A percentile compares a stretch with the other conserved stretches of the same genome.
Evolutionary conservation across 35 echinoderm and acorn worm species (phyloP).

Genomic region (Anneissia japonica): DNA sequence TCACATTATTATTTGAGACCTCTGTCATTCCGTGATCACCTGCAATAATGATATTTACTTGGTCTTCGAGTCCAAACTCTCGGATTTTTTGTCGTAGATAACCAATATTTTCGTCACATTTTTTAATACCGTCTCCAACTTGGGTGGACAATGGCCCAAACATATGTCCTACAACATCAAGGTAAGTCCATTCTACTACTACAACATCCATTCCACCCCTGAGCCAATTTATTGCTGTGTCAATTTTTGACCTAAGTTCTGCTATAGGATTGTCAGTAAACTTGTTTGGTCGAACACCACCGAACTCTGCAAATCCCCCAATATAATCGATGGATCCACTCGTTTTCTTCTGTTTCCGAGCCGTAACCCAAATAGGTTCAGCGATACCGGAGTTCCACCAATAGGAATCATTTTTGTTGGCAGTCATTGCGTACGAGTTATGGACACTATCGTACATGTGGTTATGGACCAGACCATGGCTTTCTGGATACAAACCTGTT

Average conservation of each 20-base stretch:
- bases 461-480: not conserved
- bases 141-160: not conserved
- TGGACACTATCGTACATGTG: not conserved
- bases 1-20: not conserved
- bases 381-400: not conserved
- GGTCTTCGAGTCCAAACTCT: not conserved
- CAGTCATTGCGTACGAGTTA: not conserved
- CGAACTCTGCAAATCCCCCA: not conserved
- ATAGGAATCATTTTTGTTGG: not conserved
- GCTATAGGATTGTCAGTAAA: not conserved
- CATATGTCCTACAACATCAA: not conserved
- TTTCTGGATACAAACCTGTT: not conserved
- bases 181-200: not conserved
- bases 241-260: not conserved
- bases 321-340: not conserved
- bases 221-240: not conserved
- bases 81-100: not conserved
- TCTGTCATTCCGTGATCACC: not conserved
- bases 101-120: not conserved
- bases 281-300: not conserved
- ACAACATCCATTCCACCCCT: not conserved
- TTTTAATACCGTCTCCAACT: not conserved
- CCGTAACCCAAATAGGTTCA: not conserved
- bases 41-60: not conserved
- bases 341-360: not conserved